Base-by-base conservation (phyloP, 2,797 vertebrate genomes). In the Erpetoichthys calabaricus region DNA sequence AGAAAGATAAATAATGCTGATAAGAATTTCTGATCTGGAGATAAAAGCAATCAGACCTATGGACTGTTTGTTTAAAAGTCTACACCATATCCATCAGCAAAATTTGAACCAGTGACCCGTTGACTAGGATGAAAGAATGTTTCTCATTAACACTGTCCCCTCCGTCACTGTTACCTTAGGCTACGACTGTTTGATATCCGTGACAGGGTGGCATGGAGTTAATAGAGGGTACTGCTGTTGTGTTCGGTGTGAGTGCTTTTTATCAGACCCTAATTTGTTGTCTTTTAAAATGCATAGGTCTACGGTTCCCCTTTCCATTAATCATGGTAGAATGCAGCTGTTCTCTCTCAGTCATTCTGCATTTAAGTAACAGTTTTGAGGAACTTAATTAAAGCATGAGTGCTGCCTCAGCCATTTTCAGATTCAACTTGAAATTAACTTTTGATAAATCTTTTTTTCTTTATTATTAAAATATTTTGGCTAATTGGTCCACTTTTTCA, bases 311-410 rank as follows among this genome's bases (percentile, higher is more conserved):
- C 57, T 58, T n/a, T 43, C n/a, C 59, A 59, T 70, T 72, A 73
- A 82, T 83, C 77, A 81, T 75, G 57, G 67, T 70, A 73, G 63
- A 65, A 64, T 75, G 62, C 78, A 82, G 75, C 77, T 80, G 79
- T 66, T 79, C 53, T 55, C 53, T 57, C 53, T 58, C 58, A 47
- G 56, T 65, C 64, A 6, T 49, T 47, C 51, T 55, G 8, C 47
- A 56, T 51, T 56, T 7, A 55, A 63, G 57, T 56, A 51, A 43
- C 45, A 74, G 74, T 73, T 76, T 55, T 68, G 63, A 61, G 74
- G 68, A 67, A 70, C 77, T 79, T 74, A 70, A 74, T 79, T 80
- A 75, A 71, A 65, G 69, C 68, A 64, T 70, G 67, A 71, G 56
- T 66, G 78, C 79, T 73, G 71, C 75, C 62, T 77, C 79, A 80